Percentiles rank a stretch among this genome's conserved stretches.
These are phyloP conservation scores for Anguilla japonica DNA, from an alignment of 2,113 vertebrate species.

Conservation along the genomic window DNA sequence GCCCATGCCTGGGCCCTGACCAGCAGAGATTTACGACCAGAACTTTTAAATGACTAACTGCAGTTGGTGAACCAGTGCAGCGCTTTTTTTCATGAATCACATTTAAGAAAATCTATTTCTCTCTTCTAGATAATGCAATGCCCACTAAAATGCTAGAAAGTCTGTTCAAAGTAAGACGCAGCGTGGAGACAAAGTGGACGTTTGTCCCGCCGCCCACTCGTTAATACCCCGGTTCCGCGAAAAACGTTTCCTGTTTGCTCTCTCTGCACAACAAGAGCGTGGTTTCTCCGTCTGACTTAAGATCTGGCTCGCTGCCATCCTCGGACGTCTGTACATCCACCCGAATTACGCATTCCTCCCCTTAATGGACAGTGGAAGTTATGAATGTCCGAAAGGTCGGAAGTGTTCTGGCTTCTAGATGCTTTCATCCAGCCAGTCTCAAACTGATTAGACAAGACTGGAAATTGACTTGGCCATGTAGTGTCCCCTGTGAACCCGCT, in stretches of 20 bases:
- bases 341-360: background rate
- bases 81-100: constrained; percentile 2
- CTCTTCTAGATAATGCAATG: background rate
- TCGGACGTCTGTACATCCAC: constrained; percentile 40
- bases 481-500: too few relatives aligned
- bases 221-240: constrained; percentile 72
- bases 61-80: background rate
- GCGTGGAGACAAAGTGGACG: constrained; percentile 45
- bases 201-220: constrained; percentile 47
- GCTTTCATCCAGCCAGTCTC: too few relatives aligned
- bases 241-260: constrained; percentile 63
- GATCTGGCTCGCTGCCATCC: constrained; percentile 48
- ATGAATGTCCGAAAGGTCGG: background rate
- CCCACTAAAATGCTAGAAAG: background rate
- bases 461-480: too few relatives aligned
- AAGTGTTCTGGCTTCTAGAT: too few relatives aligned
- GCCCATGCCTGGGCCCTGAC: background rate
- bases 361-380: background rate
- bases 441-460: too few relatives aligned
- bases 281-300: constrained; percentile 42
- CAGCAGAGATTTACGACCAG: background rate
- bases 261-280: constrained; percentile 53
- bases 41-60: background rate
- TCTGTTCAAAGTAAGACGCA: constrained; percentile 7
- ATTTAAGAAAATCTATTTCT: background rate